Base-by-base conservation (phyloP, 2,888 invertebrate species). In the Siphonodentalium dalli region DNA sequence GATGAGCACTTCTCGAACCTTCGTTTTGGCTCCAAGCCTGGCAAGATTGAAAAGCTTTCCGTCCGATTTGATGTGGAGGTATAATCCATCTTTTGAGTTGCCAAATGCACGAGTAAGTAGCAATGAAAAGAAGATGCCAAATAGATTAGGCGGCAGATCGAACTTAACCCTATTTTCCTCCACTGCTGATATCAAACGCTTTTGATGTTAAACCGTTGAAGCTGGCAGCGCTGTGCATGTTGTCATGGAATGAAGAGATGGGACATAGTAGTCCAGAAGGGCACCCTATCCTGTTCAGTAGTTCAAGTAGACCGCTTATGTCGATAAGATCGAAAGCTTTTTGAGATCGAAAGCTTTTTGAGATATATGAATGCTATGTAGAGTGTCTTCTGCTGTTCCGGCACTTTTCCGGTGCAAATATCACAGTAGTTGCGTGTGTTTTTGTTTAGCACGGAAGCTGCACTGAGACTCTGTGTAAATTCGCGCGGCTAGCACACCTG, bases 391-490 rank as follows among this genome's bases (percentile, higher is more conserved):
- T 40, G 7, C 41, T 55, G 63, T 31, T 58, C 51, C 26, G n/a
- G n/a, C n/a, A n/a, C n/a, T n/a, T n/a, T n/a, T n/a, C n/a, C n/a
- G n/a, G n/a, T n/a, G n/a, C n/a, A n/a, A n/a, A n/a, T n/a, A n/a
- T n/a, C n/a, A n/a, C n/a, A n/a, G n/a, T n/a, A n/a, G n/a, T n/a
- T n/a, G n/a, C n/a, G n/a, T n/a, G n/a, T n/a, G 43, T 48, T 9
- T 35, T 41, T 23, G 24, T 11, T 24, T 31, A n/a, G 45, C 33
- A 1, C 55, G 26, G 39, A 59, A 62, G 28, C 56, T 53, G 27
- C 63, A 63, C 43, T 62, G 54, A 1, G 61, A 54, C n/a, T 65
- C 54, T 26, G 63, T 54, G 15, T 57, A 61, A 13, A 65, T 40
- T 2, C 45, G 37, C 1, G 54, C 51, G 18, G 54, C 61, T 20